Evolutionary conservation across 1,140 invertebrate genomes (phyloP), one percentile per base, ranked within the genome.

Genomic region (Cecropterus lyciades): DNA sequence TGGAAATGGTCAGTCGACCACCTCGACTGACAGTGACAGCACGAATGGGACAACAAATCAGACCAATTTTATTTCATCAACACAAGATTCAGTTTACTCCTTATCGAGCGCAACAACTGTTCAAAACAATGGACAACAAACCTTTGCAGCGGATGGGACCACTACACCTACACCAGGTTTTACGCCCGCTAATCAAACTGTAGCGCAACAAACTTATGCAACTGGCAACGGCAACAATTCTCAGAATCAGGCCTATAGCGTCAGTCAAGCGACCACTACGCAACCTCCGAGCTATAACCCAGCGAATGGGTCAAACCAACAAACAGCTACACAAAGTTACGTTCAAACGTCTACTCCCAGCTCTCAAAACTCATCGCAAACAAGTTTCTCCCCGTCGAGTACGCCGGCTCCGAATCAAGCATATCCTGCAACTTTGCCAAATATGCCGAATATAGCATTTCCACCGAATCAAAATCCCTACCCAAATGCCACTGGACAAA

Each of bases 401-500:
- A 91, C 87, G 0, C 89, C 85, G 0, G 82, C 85, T 0, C 89
- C 89, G 0, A 87, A 85, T 43, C 89, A 89, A 51, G 67, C 69
- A 0, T 89, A 89, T 49, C 74, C 82, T 1, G 56, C 68, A 0
- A 30, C 77, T 7, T 82, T 87, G 13, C 77, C 80, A 0, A 85
- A 75, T 51, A 80, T 88, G 77, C 77, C 84, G 1, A 89, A 83
- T 45, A 74, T 85, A 5, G 76, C 68, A 5, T 87, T 81, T 42
- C 78, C 84, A 0, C 79, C 77, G 3, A 83, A 72, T 48, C 84
- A 85, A 24, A 91, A 89, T 42, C 88, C 88, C 0, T 91, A 91
- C 43, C 89, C 89, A 0, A 91, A 91, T 43, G 89, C 89, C 0
- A 89, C 89, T 0, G 89, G 89, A 1, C 89, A 91, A 48, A 91